Base-by-base conservation (phyloP, 2,888 invertebrate genomes). In the Eristalinus sepulchralis region DNA sequence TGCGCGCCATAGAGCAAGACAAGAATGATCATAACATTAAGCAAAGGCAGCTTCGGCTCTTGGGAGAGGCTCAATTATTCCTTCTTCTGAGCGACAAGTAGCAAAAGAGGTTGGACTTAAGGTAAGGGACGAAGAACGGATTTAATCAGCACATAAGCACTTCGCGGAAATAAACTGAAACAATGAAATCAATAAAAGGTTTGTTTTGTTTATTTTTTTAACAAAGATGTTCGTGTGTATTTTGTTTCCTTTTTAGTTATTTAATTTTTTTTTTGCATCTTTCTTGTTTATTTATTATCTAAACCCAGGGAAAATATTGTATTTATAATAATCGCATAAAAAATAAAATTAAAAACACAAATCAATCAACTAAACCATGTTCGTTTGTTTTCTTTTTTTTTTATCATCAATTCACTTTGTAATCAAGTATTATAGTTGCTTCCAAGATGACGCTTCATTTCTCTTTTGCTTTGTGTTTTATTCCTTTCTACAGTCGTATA, bases 251-350 rank as follows among this genome's bases (percentile, higher is more conserved):
- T 47, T 47, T 47, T 17, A 47, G 17, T 47, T 68, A 57, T 81
- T 67, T 22, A 22, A 39, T 70, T 71, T 66, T 71, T 66, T 82
- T 76, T 75, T 67, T 68, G 27, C 62, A 71, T 77, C 55, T 66
- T 77, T 68, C 64, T n/a, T 60, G 22, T 67, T 77, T 67, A 62
- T 68, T 66, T 47, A 77, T 77, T 82, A 66, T 36, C 71, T 77
- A 82, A 81, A 76, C 81, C 82, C 78, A 53, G 47, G 47, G 62
- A 71, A 20, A 73, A 75, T 39, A 67, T 34, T 34, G 31, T 63
- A 33, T 34, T 31, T 63, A 33, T 63, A 33, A 62, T 53, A 24
- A 62, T 68, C 20, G 20, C n/a, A 34, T 63, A 77, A 39, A 75
- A 68, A 68, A 77, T 55, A 67, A 60, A 73, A 76, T 34, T 76